Evolutionary conservation across 1,140 invertebrate genomes (phyloP).

Genomic region (Lepidotrigona ventralis): DNA sequence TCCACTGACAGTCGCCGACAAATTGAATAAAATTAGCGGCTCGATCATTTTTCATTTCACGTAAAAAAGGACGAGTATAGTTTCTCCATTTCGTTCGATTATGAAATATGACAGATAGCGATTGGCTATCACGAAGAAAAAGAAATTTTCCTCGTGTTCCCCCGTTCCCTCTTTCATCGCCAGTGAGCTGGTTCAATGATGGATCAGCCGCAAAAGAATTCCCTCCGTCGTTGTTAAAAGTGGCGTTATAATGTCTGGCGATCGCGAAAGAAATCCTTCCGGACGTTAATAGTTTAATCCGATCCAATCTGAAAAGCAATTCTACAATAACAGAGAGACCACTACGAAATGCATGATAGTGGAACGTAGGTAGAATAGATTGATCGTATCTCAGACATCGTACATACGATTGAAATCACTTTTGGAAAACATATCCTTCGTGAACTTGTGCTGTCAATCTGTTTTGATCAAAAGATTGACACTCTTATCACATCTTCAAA

Average conservation of each 20-base stretch:
- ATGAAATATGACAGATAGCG: background rate
- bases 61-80: background rate
- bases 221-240: background rate
- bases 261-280: background rate
- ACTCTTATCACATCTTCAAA: background rate
- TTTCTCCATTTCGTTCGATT: background rate
- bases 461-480: background rate
- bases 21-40: background rate
- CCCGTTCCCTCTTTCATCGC: background rate
- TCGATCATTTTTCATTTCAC: too few species aligned
- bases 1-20: background rate
- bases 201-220: constrained; percentile 5
- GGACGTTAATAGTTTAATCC: background rate
- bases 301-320: background rate
- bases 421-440: background rate
- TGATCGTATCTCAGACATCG: background rate
- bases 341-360: too few species aligned
- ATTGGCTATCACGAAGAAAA: background rate
- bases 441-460: background rate
- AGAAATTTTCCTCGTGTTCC: background rate
- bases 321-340: background rate
- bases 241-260: background rate
- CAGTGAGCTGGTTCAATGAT: constrained; percentile 11
- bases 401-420: background rate
- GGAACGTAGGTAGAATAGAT: background rate